phyloP scores from a whole-genome alignment of 2,797 vertebrate species.

The Xenentodon cancila region DNA sequence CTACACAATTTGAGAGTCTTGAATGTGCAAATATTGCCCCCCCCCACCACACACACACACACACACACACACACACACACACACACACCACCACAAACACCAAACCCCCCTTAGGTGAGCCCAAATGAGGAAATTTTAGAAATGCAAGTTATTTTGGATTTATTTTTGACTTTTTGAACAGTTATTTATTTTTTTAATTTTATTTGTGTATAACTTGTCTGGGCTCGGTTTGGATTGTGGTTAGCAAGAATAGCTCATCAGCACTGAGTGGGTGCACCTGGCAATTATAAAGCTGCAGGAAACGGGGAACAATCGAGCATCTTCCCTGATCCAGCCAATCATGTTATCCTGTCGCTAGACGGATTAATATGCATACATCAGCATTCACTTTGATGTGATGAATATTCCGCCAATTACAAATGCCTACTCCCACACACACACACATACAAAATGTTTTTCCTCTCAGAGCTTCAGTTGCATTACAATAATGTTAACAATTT shows the following conservation, averaged over 20 bases:
- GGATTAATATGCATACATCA: conserved; percentile 72
- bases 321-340: conserved; percentile 51
- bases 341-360: conserved; percentile 38
- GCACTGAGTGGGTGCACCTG: conserved; percentile 78
- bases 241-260: conserved; percentile 28
- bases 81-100: too few relatives aligned
- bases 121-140: too few relatives aligned
- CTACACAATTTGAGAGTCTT: too few relatives aligned
- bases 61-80: too few relatives aligned
- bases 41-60: too few relatives aligned
- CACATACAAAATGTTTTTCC: conserved; percentile 13
- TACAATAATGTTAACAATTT: conserved; percentile 13
- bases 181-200: not conserved
- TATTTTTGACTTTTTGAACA: too few relatives aligned
- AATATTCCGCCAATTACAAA: conserved; percentile 60
- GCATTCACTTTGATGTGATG: conserved; percentile 75
- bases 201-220: conserved; percentile 3
- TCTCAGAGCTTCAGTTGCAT: conserved; percentile 37
- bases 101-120: too few relatives aligned
- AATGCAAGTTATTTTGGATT: too few relatives aligned
- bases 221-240: conserved; percentile 18
- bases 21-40: too few relatives aligned
- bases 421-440: conserved; percentile 13
- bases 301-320: conserved; percentile 52
- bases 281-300: conserved; percentile 43